These are phyloP conservation scores for Aleiodes alternator DNA, from an alignment of 2,888 invertebrate species.

Conservation along the genomic window DNA sequence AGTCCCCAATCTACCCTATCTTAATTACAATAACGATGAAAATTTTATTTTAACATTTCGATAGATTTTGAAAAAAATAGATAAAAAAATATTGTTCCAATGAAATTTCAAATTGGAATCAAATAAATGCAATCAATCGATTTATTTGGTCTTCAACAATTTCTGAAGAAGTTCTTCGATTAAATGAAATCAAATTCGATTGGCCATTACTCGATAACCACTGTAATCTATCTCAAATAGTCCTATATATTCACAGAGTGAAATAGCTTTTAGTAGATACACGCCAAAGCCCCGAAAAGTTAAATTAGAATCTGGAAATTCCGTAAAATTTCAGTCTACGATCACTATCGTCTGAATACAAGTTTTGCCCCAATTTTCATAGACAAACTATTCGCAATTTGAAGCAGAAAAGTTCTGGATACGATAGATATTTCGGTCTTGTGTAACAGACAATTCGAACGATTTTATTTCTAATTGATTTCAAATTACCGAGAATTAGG, in stretches of 20 bases:
- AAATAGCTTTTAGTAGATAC: background rate
- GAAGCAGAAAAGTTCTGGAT: background rate
- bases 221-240: background rate
- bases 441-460: background rate
- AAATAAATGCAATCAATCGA: background rate
- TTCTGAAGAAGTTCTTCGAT: background rate
- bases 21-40: no score
- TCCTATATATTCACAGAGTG: background rate
- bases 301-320: slow-evolving; percentile 6
- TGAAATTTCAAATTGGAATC: background rate
- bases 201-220: no score
- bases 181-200: background rate
- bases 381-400: background rate
- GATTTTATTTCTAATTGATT: background rate
- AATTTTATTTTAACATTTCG: no score
- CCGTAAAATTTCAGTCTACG: background rate
- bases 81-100: no score
- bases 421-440: background rate
- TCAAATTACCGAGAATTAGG: no score
- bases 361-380: background rate
- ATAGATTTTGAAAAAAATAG: no score
- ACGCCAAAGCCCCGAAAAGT: background rate
- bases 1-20: no score
- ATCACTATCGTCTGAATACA: background rate
- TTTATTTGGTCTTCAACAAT: background rate